Evolutionary conservation across 1,140 invertebrate species (phyloP).

Genomic region (Gonioctena quinquepunctata): DNA sequence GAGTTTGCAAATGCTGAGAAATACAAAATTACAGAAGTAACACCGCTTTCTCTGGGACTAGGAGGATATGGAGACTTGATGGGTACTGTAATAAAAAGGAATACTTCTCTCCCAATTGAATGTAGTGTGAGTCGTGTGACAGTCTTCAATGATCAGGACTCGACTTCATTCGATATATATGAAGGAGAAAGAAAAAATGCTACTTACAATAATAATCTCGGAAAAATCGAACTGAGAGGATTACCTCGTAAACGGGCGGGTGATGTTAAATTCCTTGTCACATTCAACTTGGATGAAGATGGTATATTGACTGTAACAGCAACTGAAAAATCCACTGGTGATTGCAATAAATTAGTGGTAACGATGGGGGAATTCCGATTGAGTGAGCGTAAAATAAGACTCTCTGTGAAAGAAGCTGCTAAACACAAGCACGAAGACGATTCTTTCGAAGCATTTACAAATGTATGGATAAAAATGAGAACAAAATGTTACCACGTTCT

Average conservation of each 20-base stretch:
- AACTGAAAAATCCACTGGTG: background rate
- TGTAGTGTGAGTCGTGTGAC: background rate
- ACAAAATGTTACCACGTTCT: too few relatives aligned
- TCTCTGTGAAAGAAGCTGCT: too few relatives aligned
- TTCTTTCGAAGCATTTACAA: too few relatives aligned
- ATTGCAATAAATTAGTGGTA: too few relatives aligned
- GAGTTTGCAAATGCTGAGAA: background rate
- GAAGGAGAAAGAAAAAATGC: constrained; percentile 22
- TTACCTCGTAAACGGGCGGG: constrained; percentile 4
- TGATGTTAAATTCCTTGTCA: constrained; percentile 7
- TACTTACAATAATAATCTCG: constrained; percentile 11
- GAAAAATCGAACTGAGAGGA: constrained; percentile 6
- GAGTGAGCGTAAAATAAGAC: too few relatives aligned
- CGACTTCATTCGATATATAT: constrained; percentile 4
- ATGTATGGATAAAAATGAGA: too few relatives aligned
- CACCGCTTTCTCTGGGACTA: constrained; percentile 16
- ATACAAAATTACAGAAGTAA: constrained; percentile 8
- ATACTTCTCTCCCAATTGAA: background rate
- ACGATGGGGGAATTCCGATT: too few relatives aligned
- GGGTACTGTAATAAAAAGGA: constrained; percentile 16
- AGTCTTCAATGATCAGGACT: constrained; percentile 6
- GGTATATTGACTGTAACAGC: constrained; percentile 12
- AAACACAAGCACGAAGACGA: too few relatives aligned
- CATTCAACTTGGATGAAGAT: constrained; percentile 6
- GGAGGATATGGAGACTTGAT: background rate